These are phyloP conservation scores for Hippocampus barbouri DNA, from an alignment of 2,113 vertebrate species.

Conservation along the genomic window DNA sequence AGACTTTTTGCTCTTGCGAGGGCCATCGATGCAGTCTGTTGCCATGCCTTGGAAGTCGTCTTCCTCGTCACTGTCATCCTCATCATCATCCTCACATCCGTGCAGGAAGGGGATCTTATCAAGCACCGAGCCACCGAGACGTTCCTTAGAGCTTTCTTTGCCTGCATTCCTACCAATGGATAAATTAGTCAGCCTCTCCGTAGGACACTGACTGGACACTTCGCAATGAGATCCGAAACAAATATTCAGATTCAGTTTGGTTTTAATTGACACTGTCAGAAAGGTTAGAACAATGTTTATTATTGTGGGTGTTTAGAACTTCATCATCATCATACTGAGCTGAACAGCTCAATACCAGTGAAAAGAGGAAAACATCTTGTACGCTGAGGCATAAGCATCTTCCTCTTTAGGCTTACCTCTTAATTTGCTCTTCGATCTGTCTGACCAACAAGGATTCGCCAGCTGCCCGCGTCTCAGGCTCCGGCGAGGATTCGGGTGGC, in stretches of 20 bases:
- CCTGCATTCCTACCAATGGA: conserved; percentile 77
- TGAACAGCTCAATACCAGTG: neutral
- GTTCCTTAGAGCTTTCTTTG: conserved; percentile 77
- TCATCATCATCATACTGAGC: too few species aligned
- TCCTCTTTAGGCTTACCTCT: conserved; percentile 70
- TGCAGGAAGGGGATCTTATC: conserved; percentile 85
- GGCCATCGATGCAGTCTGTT: conserved; percentile 74
- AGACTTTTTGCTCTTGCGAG: conserved; percentile 79
- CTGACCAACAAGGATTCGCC: conserved; percentile 81
- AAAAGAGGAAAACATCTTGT: neutral
- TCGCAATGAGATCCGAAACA: neutral
- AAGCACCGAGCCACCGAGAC: conserved; percentile 70
- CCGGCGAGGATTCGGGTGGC: conserved; percentile 53
- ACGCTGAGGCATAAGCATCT: neutral
- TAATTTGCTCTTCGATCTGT: conserved; percentile 90
- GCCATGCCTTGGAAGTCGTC: conserved; percentile 81
- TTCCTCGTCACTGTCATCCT: conserved; percentile 89
- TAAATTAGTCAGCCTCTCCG: neutral
- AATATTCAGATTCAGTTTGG: too few species aligned
- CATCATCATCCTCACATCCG: conserved; percentile 81
- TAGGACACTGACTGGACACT: neutral
- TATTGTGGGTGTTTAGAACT: neutral
- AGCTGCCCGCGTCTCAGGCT: conserved; percentile 56
- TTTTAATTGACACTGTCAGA: too few species aligned
- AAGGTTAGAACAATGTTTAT: too few species aligned